phyloP scores from a whole-genome alignment of 2,888 invertebrate genomes.

The Synergus gifuensis region DNA sequence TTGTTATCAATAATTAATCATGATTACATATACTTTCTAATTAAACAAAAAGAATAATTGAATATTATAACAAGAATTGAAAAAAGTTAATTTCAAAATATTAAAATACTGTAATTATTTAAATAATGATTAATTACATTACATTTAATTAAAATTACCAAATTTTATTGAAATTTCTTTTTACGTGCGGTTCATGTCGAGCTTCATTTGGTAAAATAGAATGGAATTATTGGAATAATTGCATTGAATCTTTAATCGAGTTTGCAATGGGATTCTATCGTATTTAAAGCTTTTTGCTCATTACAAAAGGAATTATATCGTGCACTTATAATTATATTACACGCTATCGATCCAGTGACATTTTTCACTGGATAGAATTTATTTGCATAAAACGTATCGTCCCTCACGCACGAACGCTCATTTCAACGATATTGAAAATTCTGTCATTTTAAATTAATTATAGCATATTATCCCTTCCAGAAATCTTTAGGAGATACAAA shows the following conservation, averaged over 20 bases:
- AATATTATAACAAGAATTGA: too few species aligned
- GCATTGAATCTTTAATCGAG: not conserved
- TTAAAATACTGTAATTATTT: not conserved
- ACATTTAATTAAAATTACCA: not conserved
- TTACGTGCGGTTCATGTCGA: not conserved
- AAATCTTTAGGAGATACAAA: too few species aligned
- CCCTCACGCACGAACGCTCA: conserved; percentile 1
- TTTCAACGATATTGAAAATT: not conserved
- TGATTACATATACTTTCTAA: too few species aligned
- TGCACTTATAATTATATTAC: not conserved
- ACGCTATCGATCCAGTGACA: too few species aligned
- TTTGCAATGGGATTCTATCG: not conserved
- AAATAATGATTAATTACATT: not conserved
- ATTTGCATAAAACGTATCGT: conserved; percentile 23
- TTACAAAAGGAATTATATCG: conserved; percentile 16
- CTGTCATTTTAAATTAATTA: conserved; percentile 24
- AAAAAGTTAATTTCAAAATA: too few species aligned
- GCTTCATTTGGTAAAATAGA: conserved; percentile 1
- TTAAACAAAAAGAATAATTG: too few species aligned
- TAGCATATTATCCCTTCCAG: not conserved
- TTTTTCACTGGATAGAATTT: conserved; percentile 5
- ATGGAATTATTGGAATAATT: not conserved
- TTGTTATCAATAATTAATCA: too few species aligned
- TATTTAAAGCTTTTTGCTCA: not conserved
- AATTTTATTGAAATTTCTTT: not conserved